Percentiles rank a stretch among this genome's conserved stretches.
These are phyloP conservation scores for Sebastes alutus DNA, from an alignment of 2,797 vertebrate genomes.

Conservation along the genomic window DNA sequence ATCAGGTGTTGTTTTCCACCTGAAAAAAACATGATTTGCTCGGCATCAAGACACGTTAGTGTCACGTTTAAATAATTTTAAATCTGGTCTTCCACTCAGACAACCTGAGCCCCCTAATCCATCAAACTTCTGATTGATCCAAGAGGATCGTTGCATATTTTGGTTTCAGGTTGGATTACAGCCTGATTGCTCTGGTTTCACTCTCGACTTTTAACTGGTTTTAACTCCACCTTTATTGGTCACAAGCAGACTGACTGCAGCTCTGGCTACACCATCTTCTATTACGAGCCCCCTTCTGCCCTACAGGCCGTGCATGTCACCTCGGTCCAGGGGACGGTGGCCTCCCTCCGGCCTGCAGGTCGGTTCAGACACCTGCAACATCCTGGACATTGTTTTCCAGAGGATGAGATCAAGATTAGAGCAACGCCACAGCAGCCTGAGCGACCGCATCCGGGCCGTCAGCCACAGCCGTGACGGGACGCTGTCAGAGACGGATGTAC, in stretches of 20 bases:
- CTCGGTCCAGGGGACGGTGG: not conserved
- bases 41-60: not conserved
- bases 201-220: not conserved
- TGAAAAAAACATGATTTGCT: not conserved
- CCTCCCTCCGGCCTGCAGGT: not conserved
- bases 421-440: not conserved
- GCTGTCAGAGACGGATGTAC: not conserved
- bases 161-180: not conserved
- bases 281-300: not conserved
- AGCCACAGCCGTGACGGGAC: not conserved
- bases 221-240: not conserved
- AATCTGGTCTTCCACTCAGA: no score
- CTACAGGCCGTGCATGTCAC: not conserved
- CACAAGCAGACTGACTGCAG: not conserved
- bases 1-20: no score
- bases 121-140: no score
- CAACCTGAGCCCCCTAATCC: not conserved
- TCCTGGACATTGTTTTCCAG: conserved; percentile 11
- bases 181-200: not conserved
- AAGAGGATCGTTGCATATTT: not conserved
- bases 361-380: not conserved
- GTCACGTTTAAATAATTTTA: no score
- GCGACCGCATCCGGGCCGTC: not conserved
- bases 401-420: conserved; percentile 5
- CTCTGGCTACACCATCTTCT: not conserved